Evolutionary conservation across 37 sponge, comb jelly and placozoan genomes (phyloP).

Genomic region (Agelas oroides): DNA sequence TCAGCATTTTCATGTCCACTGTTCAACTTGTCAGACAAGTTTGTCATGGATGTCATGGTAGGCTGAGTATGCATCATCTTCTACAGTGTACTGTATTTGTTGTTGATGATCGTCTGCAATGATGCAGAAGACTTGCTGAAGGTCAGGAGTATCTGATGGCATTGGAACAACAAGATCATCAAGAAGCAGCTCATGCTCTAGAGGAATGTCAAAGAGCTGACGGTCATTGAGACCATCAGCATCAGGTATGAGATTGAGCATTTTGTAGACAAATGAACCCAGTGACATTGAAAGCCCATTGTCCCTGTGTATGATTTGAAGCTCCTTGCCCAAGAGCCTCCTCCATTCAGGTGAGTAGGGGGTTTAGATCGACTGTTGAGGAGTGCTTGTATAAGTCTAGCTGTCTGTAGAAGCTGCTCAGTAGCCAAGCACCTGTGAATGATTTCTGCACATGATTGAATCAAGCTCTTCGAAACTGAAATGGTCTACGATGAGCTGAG

Average conservation of each 20-base stretch:
- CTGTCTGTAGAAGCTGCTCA: constrained; percentile 7
- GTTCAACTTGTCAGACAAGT: too few relatives aligned
- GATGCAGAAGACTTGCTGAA: neutral
- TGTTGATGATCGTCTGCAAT: neutral
- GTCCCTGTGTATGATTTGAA: neutral
- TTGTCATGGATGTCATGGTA: too few relatives aligned
- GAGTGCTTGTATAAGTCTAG: constrained; percentile 5
- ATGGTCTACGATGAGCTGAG: constrained; percentile 15
- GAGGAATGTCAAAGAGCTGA: constrained; percentile 31
- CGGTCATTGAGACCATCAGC: constrained; percentile 32
- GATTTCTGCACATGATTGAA: neutral
- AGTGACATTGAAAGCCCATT: constrained; percentile 34
- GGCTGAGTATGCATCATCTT: too few relatives aligned
- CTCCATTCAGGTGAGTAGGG: constrained; percentile 18
- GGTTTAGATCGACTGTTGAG: neutral
- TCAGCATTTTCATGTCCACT: too few relatives aligned
- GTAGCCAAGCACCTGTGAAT: too few relatives aligned
- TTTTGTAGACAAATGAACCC: constrained; percentile 22
- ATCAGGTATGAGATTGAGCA: neutral
- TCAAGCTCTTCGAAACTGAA: constrained; percentile 14
- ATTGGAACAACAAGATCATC: constrained; percentile 17
- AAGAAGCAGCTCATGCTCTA: neutral
- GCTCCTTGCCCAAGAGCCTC: constrained; percentile 21
- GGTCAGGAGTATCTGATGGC: constrained; percentile 21
- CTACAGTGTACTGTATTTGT: too few relatives aligned